These are phyloP conservation scores for Euborellia annulipes DNA, from an alignment of 1,140 invertebrate species.

Conservation along the genomic window DNA sequence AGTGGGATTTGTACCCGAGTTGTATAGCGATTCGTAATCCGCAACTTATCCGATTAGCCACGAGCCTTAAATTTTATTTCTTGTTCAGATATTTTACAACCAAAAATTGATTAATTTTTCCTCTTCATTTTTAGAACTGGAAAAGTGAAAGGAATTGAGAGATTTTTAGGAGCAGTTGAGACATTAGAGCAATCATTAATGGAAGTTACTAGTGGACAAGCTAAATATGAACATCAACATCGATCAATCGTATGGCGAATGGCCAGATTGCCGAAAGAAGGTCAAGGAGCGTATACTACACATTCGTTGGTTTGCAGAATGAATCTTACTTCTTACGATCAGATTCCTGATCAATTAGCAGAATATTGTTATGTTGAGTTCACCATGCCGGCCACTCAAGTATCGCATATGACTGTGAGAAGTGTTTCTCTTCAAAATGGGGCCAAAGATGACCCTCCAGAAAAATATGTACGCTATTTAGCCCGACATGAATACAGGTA, in stretches of 20 bases:
- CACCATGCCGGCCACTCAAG: constrained; percentile 96
- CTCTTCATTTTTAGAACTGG: constrained; percentile 50
- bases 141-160: constrained; percentile 85
- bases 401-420: constrained; percentile 89
- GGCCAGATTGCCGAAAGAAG: constrained; percentile 86
- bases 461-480: constrained; percentile 95
- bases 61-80: no score
- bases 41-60: no score
- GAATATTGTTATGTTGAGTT: constrained; percentile 87
- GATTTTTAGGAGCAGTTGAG: constrained; percentile 83
- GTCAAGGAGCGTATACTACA: constrained; percentile 93
- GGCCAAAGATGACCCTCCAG: constrained; percentile 83
- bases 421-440: constrained; percentile 83
- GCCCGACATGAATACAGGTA: constrained; percentile 92
- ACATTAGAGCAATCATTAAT: constrained; percentile 84
- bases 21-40: no score
- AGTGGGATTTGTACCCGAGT: no score
- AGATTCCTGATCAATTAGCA: constrained; percentile 84
- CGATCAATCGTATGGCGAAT: constrained; percentile 96
- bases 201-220: constrained; percentile 93
- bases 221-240: constrained; percentile 99
- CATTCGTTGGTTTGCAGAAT: constrained; percentile 87
- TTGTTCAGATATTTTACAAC: no score
- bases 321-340: constrained; percentile 90
- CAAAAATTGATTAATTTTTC: constrained; percentile 2